Evolutionary conservation across 2,888 invertebrate species (phyloP).

Genomic region (Monopis laevigella): DNA sequence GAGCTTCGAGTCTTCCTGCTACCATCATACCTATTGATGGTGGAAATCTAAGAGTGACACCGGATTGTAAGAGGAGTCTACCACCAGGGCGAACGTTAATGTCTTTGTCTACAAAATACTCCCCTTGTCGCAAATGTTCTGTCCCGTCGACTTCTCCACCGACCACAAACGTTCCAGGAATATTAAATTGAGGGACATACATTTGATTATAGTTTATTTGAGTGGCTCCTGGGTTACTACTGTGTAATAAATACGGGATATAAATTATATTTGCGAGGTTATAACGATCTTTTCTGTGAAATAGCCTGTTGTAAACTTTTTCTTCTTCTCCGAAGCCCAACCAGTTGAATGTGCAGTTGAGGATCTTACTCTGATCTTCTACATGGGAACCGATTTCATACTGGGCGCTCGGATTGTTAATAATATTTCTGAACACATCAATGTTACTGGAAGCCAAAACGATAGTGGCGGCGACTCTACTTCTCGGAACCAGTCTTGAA

Average conservation of each 20-base stretch:
- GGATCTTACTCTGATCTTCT: constrained; percentile 89
- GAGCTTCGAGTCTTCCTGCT: constrained; percentile 88
- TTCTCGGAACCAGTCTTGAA: constrained; percentile 84
- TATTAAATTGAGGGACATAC: constrained; percentile 81
- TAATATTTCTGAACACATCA: constrained; percentile 87
- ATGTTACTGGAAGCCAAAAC: constrained; percentile 93
- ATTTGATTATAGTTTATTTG: constrained; percentile 80
- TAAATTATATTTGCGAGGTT: constrained; percentile 93
- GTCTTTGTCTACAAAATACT: constrained; percentile 92
- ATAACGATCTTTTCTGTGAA: constrained; percentile 90
- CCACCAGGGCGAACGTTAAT: constrained; percentile 96
- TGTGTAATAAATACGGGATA: constrained; percentile 90
- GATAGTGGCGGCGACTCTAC: constrained; percentile 91
- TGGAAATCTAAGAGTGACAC: constrained; percentile 89
- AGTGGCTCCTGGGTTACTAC: constrained; percentile 88
- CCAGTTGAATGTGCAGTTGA: constrained; percentile 97
- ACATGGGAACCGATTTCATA: constrained; percentile 97
- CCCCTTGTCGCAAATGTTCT: constrained; percentile 82
- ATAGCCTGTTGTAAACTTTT: constrained; percentile 77
- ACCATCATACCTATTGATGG: constrained; percentile 97
- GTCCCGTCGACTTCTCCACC: constrained; percentile 95
- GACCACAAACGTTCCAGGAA: constrained; percentile 74
- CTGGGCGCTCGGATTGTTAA: constrained; percentile 88
- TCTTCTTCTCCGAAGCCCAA: constrained; percentile 81
- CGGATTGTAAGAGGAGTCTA: constrained; percentile 85